Evolutionary conservation across 2,113 vertebrate genomes (phyloP), one percentile per base, ranked within the genome.

Genomic region (Murina feae): DNA sequence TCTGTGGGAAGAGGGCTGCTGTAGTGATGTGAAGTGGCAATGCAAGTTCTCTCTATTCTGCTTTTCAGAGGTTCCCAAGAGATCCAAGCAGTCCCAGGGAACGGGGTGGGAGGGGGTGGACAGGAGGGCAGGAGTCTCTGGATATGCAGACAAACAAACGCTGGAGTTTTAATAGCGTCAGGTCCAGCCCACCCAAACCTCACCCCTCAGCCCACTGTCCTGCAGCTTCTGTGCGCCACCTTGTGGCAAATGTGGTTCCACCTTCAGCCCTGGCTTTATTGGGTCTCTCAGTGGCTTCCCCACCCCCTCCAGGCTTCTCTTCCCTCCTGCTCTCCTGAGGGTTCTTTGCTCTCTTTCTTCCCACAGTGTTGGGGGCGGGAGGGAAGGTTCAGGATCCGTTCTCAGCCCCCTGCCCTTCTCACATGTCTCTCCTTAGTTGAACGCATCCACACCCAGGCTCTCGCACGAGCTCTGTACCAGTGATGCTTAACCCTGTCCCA

Each of bases 201-300:
- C 35, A 1, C 65, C 82, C 88, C 49, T 49, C 32, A 0, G 28
- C 18, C 18, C 1, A 12, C 0, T 7, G 21, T 20, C 51, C 39
- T 0, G 53, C 28, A 21, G 80, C 89, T 3, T 2, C 66, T 51
- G 6, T 0, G 60, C 94, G 86, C 95, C 97, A 72, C 95, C 97
- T 90, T 28, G 92, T 68, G 97, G 53, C 44, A 39, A 7, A 14
- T 30, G 44, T 7, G 66, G 63, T 80, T 8, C 28, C 18, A 14
- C 28, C 63, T 14, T 35, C 69, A 30, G n/a, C 80, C 83, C 55
- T 8, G 51, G 55, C 80, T 28, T 86, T 32, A 1, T 9, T 0
- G 17, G 39, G 13, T 21, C 49, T 75, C 49, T 53, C 35, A 18
- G 6, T 35, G 35, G 39, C 35, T 84, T 25, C 17, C 18, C 58